These are phyloP conservation scores for Hirtodrosophila cameraria DNA, from an alignment of 2,888 invertebrate species.

Conservation along the genomic window DNA sequence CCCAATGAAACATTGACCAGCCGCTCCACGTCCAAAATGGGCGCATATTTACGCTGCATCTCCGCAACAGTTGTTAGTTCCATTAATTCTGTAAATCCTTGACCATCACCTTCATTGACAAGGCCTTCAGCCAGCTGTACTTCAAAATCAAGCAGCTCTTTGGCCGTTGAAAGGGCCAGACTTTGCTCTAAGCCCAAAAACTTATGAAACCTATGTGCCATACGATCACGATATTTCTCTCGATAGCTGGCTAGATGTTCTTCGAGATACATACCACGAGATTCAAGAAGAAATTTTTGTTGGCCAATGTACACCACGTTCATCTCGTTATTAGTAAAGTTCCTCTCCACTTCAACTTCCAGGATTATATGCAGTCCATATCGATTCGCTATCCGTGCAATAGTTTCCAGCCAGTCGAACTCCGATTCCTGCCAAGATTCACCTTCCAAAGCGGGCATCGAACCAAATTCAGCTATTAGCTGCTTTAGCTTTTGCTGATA, in stretches of 20 bases:
- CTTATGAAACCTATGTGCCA: constrained; percentile 43
- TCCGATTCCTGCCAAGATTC: constrained; percentile 63
- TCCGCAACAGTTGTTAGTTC: constrained; percentile 51
- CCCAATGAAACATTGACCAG: constrained; percentile 69
- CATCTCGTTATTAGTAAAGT: constrained; percentile 52
- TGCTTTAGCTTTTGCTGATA: constrained; percentile 46
- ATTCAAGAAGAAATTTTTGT: constrained; percentile 57
- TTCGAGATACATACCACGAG: constrained; percentile 64
- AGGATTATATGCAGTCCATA: constrained; percentile 66
- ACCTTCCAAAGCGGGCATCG: constrained; percentile 73
- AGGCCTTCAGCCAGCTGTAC: constrained; percentile 73
- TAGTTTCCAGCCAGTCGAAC: constrained; percentile 78
- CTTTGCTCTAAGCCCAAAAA: constrained; percentile 56
- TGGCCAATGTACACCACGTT: constrained; percentile 68
- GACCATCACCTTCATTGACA: constrained; percentile 43
- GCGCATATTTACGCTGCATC: constrained; percentile 62
- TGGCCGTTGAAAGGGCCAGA: constrained; percentile 56
- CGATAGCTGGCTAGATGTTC: constrained; percentile 34
- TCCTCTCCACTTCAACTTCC: constrained; percentile 56
- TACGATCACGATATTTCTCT: neutral
- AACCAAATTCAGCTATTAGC: constrained; percentile 72
- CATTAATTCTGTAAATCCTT: constrained; percentile 42
- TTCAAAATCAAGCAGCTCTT: constrained; percentile 77
- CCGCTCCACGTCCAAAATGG: constrained; percentile 62
- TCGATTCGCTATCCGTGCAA: constrained; percentile 56